Percentiles rank a stretch among this genome's conserved stretches.
These are phyloP conservation scores for Myotis pilosus DNA, from an alignment of 2,797 vertebrate genomes.

Conservation along the genomic window DNA sequence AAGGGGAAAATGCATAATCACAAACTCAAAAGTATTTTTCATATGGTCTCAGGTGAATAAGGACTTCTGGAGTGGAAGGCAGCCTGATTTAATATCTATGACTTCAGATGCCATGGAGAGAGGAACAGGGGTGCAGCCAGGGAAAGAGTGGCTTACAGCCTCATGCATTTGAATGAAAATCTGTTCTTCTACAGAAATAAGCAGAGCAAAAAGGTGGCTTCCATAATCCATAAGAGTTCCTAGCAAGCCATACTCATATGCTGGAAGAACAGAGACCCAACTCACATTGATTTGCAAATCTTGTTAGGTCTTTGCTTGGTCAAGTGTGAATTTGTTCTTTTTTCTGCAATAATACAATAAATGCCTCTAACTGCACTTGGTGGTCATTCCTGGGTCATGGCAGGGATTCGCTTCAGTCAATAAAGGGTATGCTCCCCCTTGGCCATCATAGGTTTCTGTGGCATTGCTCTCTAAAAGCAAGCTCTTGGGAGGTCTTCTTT, in stretches of 20 bases:
- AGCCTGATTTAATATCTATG: neutral
- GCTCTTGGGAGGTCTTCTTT: neutral
- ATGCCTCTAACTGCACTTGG: constrained; percentile 12
- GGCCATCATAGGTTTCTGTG: neutral
- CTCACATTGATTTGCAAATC: constrained; percentile 53
- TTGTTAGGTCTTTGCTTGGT: neutral
- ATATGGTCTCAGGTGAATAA: neutral
- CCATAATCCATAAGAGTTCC: neutral
- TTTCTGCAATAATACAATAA: constrained; percentile 38
- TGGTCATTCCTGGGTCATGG: neutral
- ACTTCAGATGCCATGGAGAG: neutral
- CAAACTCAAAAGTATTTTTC: neutral
- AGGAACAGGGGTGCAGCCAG: neutral
- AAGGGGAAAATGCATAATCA: neutral
- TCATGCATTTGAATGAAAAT: constrained; percentile 10
- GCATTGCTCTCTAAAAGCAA: neutral
- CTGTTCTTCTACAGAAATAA: constrained; percentile 3
- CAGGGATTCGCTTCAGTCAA: constrained; percentile 22
- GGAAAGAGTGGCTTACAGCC: neutral
- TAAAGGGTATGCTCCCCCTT: neutral
- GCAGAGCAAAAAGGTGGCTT: neutral
- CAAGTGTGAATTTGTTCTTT: constrained; percentile 27
- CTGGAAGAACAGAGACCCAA: constrained; percentile 26
- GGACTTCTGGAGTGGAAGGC: neutral
- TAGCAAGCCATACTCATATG: neutral